phyloP scores from a whole-genome alignment of 2,888 invertebrate species.

The Tortricodes alternella region DNA sequence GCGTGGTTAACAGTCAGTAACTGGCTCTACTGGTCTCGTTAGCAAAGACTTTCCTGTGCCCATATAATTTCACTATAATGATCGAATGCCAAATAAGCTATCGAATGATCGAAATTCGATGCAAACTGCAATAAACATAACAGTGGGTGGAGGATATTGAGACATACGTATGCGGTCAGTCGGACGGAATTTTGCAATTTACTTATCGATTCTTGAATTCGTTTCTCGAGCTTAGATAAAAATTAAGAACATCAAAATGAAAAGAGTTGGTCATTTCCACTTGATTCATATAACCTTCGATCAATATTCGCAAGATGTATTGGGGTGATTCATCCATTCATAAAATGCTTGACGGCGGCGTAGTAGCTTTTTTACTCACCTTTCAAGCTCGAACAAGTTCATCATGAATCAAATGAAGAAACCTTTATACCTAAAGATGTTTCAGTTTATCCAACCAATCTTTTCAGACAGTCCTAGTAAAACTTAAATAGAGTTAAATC shows the following conservation, averaged over 20 bases:
- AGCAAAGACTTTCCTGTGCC: too few relatives aligned
- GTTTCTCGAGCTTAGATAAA: not conserved
- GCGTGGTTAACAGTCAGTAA: too few relatives aligned
- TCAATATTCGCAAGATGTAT: not conserved
- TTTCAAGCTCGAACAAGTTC: too few relatives aligned
- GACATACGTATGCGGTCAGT: conserved; percentile 46
- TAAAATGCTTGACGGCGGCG: conserved; percentile 24
- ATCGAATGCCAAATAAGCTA: not conserved
- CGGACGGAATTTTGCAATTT: conserved; percentile 51
- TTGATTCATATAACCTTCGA: too few relatives aligned
- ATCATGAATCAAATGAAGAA: too few relatives aligned
- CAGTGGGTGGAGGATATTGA: conserved; percentile 61
- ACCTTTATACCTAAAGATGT: too few relatives aligned
- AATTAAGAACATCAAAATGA: not conserved
- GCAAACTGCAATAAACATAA: conserved; percentile 33
- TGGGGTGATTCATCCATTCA: conserved; percentile 29
- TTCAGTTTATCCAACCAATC: too few relatives aligned
- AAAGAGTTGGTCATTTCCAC: too few relatives aligned
- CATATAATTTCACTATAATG: not conserved
- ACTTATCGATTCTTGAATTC: conserved; percentile 43
- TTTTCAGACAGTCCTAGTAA: too few relatives aligned
- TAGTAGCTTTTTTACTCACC: not conserved
- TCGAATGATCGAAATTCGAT: conserved; percentile 5
- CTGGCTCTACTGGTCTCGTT: too few relatives aligned
- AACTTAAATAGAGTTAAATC: too few relatives aligned